phyloP scores from a whole-genome alignment of 2,113 vertebrate genomes.

The Zosterops japonicus region DNA sequence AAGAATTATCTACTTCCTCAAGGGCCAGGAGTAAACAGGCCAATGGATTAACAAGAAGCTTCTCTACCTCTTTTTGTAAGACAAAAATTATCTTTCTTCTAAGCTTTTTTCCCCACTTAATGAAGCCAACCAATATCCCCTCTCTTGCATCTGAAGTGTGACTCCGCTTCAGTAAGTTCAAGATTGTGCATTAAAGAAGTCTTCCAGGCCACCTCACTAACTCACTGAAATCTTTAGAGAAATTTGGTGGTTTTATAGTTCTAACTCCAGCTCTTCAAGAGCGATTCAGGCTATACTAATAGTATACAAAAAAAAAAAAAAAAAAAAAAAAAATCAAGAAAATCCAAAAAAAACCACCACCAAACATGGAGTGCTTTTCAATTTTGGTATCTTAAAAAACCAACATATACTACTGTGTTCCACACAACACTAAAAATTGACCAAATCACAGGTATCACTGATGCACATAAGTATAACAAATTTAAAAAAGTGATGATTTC shows the following conservation, averaged over 20 bases:
- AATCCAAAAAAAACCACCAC: not conserved
- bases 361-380: accelerated
- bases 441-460: not conserved
- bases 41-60: not conserved
- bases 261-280: not conserved
- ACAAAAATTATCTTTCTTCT: not conserved
- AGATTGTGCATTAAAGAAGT: not conserved
- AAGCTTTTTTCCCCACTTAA: not conserved
- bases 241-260: not conserved
- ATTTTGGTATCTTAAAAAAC: not conserved
- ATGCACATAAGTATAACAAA: not conserved
- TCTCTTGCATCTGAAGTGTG: not conserved
- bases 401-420: not conserved
- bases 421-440: not conserved
- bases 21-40: not conserved
- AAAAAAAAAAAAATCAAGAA: not conserved
- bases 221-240: not conserved
- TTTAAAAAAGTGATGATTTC: not conserved
- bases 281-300: not conserved
- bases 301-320: not conserved
- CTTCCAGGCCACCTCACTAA: not conserved
- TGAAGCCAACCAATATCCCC: not conserved
- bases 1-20: not conserved
- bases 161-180: not conserved
- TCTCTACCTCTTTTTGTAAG: not conserved